Base-by-base conservation (phyloP, 1,140 invertebrate species). In the Bombyx mandarina region DNA sequence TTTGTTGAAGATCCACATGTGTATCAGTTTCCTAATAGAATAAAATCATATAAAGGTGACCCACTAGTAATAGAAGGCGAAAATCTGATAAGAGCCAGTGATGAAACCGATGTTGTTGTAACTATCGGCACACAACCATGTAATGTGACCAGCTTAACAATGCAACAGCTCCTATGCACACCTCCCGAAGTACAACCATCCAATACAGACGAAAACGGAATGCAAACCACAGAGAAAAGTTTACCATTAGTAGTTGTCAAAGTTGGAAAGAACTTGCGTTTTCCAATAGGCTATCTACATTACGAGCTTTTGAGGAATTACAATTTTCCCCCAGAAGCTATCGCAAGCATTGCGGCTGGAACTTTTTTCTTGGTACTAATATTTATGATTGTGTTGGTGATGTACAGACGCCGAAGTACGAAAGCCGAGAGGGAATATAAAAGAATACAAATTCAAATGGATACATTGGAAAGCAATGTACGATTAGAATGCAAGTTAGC, bases 371-470 rank as follows among this genome's bases (percentile, higher is more conserved):
- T 99, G 35, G 90, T 98, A 35, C 89, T 97, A 42, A 90, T 98
- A 45, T 94, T 97, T 71, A 91, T 96, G 61, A 90, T 97, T 51
- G 93, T 98, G 22, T 89, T 98, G 46, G 91, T 97, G 43, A 92
- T 97, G 66, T 98, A 97, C 76, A 89, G 97, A 62, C 89, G 97
- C 52, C 96, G 98, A 86, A 97, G 95, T 52, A 98, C 96, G 3
- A 96, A 98, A 86, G 97, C 97, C 1, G 97, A 99, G 82, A 88
- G 97, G 47, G 97, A 98, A 79, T 99, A 98, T 82, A 98, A 98
- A 82, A 92, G 98, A 43, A 98, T 99, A 79, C 98, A 99, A 86
- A 97, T 99, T 69, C 98, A 99, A 88, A 98, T 99, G 95, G 98
- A 99, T 69, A 99, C 97, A n/a, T 88, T 99, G 49, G 98, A 99